A percentile compares a stretch with the other conserved stretches of the same genome.
Evolutionary conservation across 2,113 vertebrate genomes (phyloP).

Genomic region (Mirounga angustirostris): DNA sequence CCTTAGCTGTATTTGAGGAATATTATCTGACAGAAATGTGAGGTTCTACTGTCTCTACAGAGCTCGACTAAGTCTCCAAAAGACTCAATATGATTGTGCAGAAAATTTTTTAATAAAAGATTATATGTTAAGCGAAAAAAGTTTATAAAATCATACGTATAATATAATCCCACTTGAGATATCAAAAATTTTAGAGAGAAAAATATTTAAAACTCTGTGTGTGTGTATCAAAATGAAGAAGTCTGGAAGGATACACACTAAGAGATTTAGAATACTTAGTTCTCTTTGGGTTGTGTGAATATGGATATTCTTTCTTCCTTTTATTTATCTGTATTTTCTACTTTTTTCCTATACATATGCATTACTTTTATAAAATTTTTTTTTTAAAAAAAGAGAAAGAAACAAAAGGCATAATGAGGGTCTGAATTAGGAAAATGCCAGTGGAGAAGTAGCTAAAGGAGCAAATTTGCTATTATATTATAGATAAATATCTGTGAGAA

Average conservation of each 20-base stretch:
- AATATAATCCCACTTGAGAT: not conserved
- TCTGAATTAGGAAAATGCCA: not conserved
- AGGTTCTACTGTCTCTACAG: not conserved
- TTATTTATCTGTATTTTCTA: not conserved
- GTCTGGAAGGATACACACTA: not conserved
- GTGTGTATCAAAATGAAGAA: not conserved
- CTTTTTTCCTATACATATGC: not conserved
- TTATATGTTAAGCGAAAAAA: not conserved
- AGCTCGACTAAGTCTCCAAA: not conserved
- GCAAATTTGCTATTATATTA: not conserved
- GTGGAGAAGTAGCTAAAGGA: not conserved
- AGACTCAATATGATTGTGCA: not conserved
- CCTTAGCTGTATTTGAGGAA: not conserved
- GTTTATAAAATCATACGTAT: not conserved
- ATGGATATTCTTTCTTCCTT: not conserved
- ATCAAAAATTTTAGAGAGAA: not conserved
- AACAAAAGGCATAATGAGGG: not conserved
- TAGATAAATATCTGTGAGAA: not conserved
- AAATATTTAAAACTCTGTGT: not conserved
- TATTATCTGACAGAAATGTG: not conserved
- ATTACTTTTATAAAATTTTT: not conserved
- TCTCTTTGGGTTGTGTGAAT: not conserved
- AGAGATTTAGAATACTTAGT: not conserved
- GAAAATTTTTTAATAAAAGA: not conserved
- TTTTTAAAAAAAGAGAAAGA: not conserved